These are phyloP conservation scores for Lethocerus indicus DNA, from an alignment of 1,140 invertebrate genomes.

Conservation along the genomic window DNA sequence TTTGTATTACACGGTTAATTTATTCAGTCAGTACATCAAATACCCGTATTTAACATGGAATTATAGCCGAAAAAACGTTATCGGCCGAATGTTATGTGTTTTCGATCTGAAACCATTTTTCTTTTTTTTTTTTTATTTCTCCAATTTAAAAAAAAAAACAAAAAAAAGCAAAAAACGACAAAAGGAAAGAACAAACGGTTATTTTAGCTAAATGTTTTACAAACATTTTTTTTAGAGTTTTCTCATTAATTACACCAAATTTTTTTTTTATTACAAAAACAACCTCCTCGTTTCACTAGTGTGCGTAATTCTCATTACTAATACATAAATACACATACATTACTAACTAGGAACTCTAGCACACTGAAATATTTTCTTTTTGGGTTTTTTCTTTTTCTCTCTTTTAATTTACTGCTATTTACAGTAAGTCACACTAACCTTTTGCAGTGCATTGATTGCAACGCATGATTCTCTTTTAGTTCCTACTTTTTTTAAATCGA, in stretches of 20 bases:
- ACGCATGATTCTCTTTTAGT: conserved; percentile 9
- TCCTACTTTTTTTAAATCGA: conserved; percentile 3
- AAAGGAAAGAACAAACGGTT: conserved; percentile 11
- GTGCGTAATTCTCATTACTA: conserved; percentile 16
- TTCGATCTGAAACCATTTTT: conserved; percentile 16
- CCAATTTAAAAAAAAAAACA: too few relatives aligned
- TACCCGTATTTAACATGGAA: conserved; percentile 19
- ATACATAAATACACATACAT: conserved; percentile 15
- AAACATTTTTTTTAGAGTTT: conserved; percentile 10
- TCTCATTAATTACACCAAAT: not conserved
- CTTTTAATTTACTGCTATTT: conserved; percentile 8
- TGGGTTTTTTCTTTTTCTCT: not conserved
- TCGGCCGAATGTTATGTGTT: conserved; percentile 11
- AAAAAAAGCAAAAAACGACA: too few relatives aligned
- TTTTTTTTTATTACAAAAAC: conserved; percentile 15
- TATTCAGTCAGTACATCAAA: conserved; percentile 18
- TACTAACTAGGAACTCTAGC: conserved; percentile 15
- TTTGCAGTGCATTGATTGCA: conserved; percentile 13
- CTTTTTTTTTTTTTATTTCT: conserved; percentile 4
- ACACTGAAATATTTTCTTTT: conserved; percentile 12
- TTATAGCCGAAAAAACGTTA: conserved; percentile 15
- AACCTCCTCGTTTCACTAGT: conserved; percentile 15
- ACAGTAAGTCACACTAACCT: conserved; percentile 10
- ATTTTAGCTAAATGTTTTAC: conserved; percentile 11
- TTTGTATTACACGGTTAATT: conserved; percentile 15